Evolutionary conservation across 2,888 invertebrate genomes (phyloP), one percentile per base, ranked within the genome.

Genomic region (Campoplex nolae): DNA sequence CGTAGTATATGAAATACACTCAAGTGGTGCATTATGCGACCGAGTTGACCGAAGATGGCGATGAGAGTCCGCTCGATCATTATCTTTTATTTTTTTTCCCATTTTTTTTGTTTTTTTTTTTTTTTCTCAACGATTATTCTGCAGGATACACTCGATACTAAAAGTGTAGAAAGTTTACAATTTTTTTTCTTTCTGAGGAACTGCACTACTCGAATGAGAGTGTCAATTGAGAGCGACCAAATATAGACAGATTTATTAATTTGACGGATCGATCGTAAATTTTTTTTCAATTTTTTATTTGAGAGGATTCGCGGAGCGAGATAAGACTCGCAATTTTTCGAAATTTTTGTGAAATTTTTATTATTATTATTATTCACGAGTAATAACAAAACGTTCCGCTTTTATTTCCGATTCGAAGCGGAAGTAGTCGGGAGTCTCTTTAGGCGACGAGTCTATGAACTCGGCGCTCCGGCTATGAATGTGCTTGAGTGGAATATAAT

Each of bases 21-120:
- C 35, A 35, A 73, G 48, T 71, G 58, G 79, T 71, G 70, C 68
- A 62, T 58, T 32, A 65, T 45, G 45, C 32, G 28, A 42, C 35
- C 58, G 45, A 75, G 32, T 51, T 76, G 71, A 83, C 71, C 67
- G 67, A 11, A 71, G 74, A 77, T 23, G 62, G 45, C 80, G 77
- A 74, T 38, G 51, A 7, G 76, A 42, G 67, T 32, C 62, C 48
- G 28, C 62, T 68, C 76, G 86, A 79, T 83, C 65, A 54, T 77
- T 58, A 86, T 86, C 83, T 62, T 23, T 23, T 23, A 45, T 23
- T n/a, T n/a, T 32, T 74, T 54, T 58, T 38, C 38, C 4, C 38
- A 38, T 38, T 38, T 67, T 32, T 45, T 1, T 45, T 42, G 6
- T 42, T 42, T 42, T 9, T 7, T 6, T 8, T 9, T 1, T 42